Evolutionary conservation across 2,113 vertebrate species (phyloP), one percentile per base, ranked within the genome.

Genomic region (Pseudorasbora parva): DNA sequence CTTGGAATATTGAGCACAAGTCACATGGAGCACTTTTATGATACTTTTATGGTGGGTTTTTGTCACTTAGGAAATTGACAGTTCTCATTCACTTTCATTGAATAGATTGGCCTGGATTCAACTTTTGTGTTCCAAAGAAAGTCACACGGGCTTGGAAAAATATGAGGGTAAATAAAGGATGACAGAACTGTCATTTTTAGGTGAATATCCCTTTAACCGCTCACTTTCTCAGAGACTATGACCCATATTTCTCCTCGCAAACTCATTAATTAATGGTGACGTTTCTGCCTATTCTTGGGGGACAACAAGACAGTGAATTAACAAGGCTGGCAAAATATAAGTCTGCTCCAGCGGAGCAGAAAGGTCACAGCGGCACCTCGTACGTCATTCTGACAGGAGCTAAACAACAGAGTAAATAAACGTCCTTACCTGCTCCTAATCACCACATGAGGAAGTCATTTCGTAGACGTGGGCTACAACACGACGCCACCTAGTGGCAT

Each of bases 331-430:
- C 43, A 49, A 64, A 79, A 49, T 66, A 79, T 19, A 66, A 66
- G 43, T 27, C 5, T 45, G 76, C 76, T 27, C 23, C 76, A 27
- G n/a, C 37, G 11, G 9, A 49, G 77, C 41, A 45, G 59, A 49
- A 62, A 75, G 71, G 37, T 69, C 73, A 59, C 27, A 19, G 43
- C 59, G 17, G 23, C 23, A 6, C 59, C 23, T 79, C 77, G 5
- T 79, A 27, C 11, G 17, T 79, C 59, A 79, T 66, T 47, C 37
- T 81, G 49, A 84, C 82, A 60, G 21, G 49, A 78, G 75, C 60
- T 77, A 51, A 84, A 84, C 37, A 78, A 79, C 41, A 49, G 23
- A 30, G 51, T 72, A 69, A 57, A 59, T 66, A 60, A 49, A 15
- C n/a, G 2, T 73, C 56, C 56, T 27, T 78, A 43, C 45, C 62